These are phyloP conservation scores for Pyrochroa serraticornis DNA, from an alignment of 2,888 invertebrate species.

Conservation along the genomic window DNA sequence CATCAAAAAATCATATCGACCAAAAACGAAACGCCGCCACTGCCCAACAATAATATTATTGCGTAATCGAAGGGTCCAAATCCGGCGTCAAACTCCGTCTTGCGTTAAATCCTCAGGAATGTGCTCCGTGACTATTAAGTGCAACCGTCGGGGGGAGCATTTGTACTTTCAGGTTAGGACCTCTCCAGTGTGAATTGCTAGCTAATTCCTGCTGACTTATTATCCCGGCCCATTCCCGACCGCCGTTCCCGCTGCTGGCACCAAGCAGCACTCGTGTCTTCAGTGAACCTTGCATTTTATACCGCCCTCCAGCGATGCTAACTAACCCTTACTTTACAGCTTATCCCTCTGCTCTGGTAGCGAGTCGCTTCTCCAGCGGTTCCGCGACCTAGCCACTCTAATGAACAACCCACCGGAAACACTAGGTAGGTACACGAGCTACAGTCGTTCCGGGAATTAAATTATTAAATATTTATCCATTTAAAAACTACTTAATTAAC, in stretches of 20 bases:
- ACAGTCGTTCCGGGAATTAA: conserved; percentile 30
- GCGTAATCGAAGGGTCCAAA: too few relatives aligned
- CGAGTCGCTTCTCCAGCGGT: conserved; percentile 19
- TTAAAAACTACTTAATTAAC: conserved; percentile 35
- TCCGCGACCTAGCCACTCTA: conserved; percentile 45
- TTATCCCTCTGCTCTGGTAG: conserved; percentile 9
- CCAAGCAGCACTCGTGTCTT: conserved; percentile 48
- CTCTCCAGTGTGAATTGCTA: conserved; percentile 47
- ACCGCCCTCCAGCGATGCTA: conserved; percentile 47
- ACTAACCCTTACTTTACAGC: conserved; percentile 47
- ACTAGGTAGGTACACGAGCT: conserved; percentile 12
- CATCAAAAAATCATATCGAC: too few relatives aligned
- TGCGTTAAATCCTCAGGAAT: conserved; percentile 35
- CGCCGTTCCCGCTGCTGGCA: conserved; percentile 40
- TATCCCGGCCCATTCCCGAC: conserved; percentile 35
- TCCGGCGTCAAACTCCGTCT: conserved; percentile 8
- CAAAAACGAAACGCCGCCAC: too few relatives aligned
- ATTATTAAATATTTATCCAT: conserved; percentile 31
- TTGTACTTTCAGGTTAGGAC: conserved; percentile 33
- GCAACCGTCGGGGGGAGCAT: conserved; percentile 29
- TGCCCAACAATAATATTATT: too few relatives aligned
- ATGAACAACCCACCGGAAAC: conserved; percentile 39
- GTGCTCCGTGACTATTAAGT: conserved; percentile 38
- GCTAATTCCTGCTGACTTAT: conserved; percentile 50
- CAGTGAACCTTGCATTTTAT: conserved; percentile 51